Evolutionary conservation across 2,888 invertebrate species (phyloP).

Genomic region (Callosobruchus maculatus): DNA sequence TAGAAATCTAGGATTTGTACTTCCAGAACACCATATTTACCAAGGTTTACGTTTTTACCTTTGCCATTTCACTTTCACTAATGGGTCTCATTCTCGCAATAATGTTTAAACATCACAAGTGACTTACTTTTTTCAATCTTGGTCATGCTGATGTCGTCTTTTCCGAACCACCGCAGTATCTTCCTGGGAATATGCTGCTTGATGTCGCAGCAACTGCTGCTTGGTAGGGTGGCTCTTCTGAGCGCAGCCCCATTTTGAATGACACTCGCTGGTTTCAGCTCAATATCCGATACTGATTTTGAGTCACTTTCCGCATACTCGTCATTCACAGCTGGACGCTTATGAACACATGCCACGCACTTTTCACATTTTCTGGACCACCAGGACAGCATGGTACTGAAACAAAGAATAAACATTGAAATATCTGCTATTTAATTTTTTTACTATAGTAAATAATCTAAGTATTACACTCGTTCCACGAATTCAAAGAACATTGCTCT

Average conservation of each 20-base stretch:
- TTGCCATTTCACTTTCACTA: no score
- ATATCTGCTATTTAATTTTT: neutral
- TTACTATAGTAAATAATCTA: no score
- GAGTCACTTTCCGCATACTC: slow-evolving; percentile 41
- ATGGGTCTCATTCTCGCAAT: no score
- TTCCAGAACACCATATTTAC: no score
- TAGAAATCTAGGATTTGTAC: no score
- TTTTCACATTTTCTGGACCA: slow-evolving; percentile 28
- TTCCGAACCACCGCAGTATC: slow-evolving; percentile 65
- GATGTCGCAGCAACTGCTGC: slow-evolving; percentile 26
- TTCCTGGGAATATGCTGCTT: slow-evolving; percentile 54
- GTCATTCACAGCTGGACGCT: slow-evolving; percentile 46
- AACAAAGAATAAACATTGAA: neutral
- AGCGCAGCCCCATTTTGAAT: slow-evolving; percentile 27
- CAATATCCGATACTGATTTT: slow-evolving; percentile 51
- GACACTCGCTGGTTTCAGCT: slow-evolving; percentile 48
- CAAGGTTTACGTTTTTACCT: no score
- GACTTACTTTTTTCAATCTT: slow-evolving; percentile 73
- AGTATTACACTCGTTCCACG: no score
- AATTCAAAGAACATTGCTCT: no score
- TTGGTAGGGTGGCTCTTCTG: slow-evolving; percentile 50
- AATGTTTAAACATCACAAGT: neutral
- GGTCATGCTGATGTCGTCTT: slow-evolving; percentile 68
- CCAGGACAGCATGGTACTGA: slow-evolving; percentile 20
- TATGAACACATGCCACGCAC: slow-evolving; percentile 18